Conservation (phyloP, 2,888 invertebrate genomes). For the Epinotia bilunana region DNA sequence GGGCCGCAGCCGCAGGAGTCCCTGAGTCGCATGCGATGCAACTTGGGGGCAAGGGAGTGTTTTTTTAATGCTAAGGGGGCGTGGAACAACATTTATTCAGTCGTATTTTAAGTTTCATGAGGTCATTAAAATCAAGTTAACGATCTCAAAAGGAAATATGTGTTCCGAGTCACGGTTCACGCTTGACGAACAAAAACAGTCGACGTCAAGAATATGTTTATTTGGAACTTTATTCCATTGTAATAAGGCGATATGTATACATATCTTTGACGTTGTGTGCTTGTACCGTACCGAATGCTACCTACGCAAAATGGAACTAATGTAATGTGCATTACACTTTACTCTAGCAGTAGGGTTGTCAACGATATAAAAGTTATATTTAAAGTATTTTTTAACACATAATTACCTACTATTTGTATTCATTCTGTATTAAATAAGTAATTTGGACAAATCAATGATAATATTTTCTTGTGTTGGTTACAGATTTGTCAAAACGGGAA, state of each 20-base stretch:
- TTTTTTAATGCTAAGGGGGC: too few relatives aligned
- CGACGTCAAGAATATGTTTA: neutral
- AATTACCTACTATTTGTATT: too few relatives aligned
- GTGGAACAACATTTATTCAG: neutral
- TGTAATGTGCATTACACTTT: conserved; percentile 40
- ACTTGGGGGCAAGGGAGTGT: too few relatives aligned
- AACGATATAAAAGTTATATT: neutral
- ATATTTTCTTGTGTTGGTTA: too few relatives aligned
- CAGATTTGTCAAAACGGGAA: too few relatives aligned
- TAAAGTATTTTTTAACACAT: neutral
- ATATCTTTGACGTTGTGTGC: neutral
- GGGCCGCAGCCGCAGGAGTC: too few relatives aligned
- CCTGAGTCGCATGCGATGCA: too few relatives aligned
- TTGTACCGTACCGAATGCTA: neutral
- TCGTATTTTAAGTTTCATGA: neutral
- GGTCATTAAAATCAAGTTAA: conserved; percentile 6
- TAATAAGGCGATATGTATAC: neutral
- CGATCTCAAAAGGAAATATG: conserved; percentile 6
- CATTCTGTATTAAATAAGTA: too few relatives aligned
- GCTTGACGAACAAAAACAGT: conserved; percentile 20
- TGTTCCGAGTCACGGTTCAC: conserved; percentile 35
- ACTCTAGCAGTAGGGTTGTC: conserved; percentile 40
- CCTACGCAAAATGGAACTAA: conserved; percentile 38
- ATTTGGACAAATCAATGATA: too few relatives aligned
- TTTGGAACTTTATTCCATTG: neutral